Evolutionary conservation across 2,797 vertebrate genomes (phyloP).

Genomic region (Tragelaphus oryx): DNA sequence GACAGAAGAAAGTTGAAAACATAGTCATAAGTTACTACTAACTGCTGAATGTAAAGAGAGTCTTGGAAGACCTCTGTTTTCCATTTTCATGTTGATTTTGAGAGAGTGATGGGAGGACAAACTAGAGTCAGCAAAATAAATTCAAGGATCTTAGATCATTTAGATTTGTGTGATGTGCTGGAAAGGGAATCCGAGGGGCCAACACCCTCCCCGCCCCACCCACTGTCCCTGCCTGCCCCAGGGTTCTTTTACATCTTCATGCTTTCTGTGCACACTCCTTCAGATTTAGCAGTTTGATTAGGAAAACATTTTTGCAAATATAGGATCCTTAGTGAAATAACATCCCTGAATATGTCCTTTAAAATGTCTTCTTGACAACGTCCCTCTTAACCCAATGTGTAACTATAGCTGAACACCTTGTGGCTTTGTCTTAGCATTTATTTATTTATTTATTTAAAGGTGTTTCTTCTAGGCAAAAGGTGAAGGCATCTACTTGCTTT

Average conservation of each 20-base stretch:
- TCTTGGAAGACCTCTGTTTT: not conserved
- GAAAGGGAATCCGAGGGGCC: not conserved
- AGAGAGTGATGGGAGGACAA: not conserved
- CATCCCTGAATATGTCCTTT: conserved; percentile 37
- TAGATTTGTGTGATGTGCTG: not conserved
- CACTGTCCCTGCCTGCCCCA: not conserved
- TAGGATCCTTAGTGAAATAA: not conserved
- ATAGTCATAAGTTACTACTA: conserved; percentile 34
- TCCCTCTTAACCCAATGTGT: not conserved
- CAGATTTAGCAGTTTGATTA: not conserved
- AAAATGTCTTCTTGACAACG: conserved; percentile 9
- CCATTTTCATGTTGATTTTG: not conserved
- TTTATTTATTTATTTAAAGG: not conserved
- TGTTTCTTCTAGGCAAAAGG: conserved; percentile 12
- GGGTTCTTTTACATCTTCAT: not conserved
- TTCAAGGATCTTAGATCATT: conserved; percentile 8
- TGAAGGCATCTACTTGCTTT: not conserved
- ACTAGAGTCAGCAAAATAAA: not conserved
- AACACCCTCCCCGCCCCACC: not conserved
- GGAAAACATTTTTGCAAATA: conserved; percentile 46
- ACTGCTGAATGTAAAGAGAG: not conserved
- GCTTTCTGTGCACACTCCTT: not conserved
- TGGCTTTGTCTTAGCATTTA: conserved; percentile 29
- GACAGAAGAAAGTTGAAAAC: conserved; percentile 53
- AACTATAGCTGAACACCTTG: conserved; percentile 4